Conservation (phyloP, 2,113 vertebrate genomes). For the human region GRCh38 chr18:31189001-31189500, state of each 20-base stretch:
- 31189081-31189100: not conserved
- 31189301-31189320: not conserved
- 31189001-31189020: not conserved
- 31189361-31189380: not conserved
- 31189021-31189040: not conserved
- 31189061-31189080: not conserved
- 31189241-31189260: not conserved
- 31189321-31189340: not conserved
- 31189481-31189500: not conserved
- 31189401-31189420: not conserved
- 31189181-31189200: not conserved
- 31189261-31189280: not conserved
- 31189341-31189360: fast-evolving
- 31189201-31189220: not conserved
- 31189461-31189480: not conserved
- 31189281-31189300: not conserved
- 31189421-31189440: not conserved
- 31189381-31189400: fast-evolving
- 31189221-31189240: not conserved
- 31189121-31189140: not conserved
- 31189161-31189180: not conserved
- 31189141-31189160: not conserved
- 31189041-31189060: not conserved
- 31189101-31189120: not conserved
- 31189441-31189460: not conserved